Base-by-base conservation (phyloP, 2,797 vertebrate species). In the Hemitrygon akajei region DNA sequence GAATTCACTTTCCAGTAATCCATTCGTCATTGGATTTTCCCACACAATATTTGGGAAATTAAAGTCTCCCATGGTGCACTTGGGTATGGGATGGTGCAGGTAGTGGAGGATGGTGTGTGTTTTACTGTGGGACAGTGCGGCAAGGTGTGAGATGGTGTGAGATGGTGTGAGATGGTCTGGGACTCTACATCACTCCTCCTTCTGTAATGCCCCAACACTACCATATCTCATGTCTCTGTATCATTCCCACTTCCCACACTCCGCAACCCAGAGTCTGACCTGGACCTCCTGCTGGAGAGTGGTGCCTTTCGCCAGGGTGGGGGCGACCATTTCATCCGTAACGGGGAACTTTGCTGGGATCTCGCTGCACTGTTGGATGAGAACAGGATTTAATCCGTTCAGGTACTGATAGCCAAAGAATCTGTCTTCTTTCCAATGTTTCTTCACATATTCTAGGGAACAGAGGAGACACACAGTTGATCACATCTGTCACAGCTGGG, bases 361-460 rank as follows among this genome's bases (percentile, higher is more conserved):
- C 63, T 71, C n/a, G 0, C 16, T 94, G 91, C 95, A 97, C 95
- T 95, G 95, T 91, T 86, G 94, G 77, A 98, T 94, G 94, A 96
- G 12, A 30, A 97, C 95, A 0, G 98, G 97, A 95, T 98, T 98
- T 69, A 96, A 95, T 87, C 98, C 98, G 0, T 97, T 98, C 94
- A 98, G 96, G 95, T 96, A 96, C 95, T 98, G 98, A 94, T 97
- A 96, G 37, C 98, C 97, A 86, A 98, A 98, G 94, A 97, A 98
- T 0, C 95, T 94, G 27, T 98, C 97, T 9, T 98, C 97, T 58
- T 47, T 94, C 97, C 97, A 98, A 94, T 97, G 97, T 89, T 96
- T 94, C 0, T 95, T 84, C 22, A 98, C 95, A 14, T 97, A 97
- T 34, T 95, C 98, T 98, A 94, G 92, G 47, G 75, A 40, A 60